Base-by-base conservation (phyloP, 2,113 vertebrate genomes). In the cattle (Bos taurus) region DNA sequence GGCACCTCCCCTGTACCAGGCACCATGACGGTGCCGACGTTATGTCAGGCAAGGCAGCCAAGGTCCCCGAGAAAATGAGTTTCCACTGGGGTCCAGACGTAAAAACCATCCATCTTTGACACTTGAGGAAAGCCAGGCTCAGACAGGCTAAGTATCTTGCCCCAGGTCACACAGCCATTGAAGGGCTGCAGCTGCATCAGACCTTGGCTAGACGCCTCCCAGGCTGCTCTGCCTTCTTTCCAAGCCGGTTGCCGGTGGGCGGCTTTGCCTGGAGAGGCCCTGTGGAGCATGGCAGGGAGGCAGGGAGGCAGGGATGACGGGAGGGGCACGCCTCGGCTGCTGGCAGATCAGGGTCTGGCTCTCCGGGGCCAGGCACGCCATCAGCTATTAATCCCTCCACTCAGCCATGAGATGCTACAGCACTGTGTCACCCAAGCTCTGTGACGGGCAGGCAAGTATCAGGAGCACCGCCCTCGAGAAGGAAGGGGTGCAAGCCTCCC, bases 341-440 rank as follows among this genome's bases (percentile, higher is more conserved):
- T 15, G 26, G 23, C 7, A 12, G 78, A 60, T 33, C 52, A 33
- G 2, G 83, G 25, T 15, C 52, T 2, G 6, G 15, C 33, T 81
- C 50, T 54, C 46, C 15, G 5, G 64, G 77, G 26, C 95, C 89
- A n/a, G 1, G 2, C 0, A 0, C 36, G 40, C 85, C 94, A 43
- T 16, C 59, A 46, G n/a, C 90, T 46, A n/a, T 28, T 46, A 59
- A 54, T 67, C 80, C 82, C 52, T 89, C 43, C 36, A 11, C 60
- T 95, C 86, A 74, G 71, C 67, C 1, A 0, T 48, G 57, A 43
- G 1, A 88, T 77, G 48, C 52, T 6, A 43, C 12, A 64, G 80
- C 80, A 43, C 30, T 8, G 0, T 2, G 50, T 43, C 1, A 0
- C 50, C 74, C 82, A 7, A 8, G 48, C 0, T 0, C 33, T 4